Percentiles rank a stretch among this genome's conserved stretches.
phyloP scores from a whole-genome alignment of 2,797 vertebrate genomes.

The Chaetodon trifasciatus region DNA sequence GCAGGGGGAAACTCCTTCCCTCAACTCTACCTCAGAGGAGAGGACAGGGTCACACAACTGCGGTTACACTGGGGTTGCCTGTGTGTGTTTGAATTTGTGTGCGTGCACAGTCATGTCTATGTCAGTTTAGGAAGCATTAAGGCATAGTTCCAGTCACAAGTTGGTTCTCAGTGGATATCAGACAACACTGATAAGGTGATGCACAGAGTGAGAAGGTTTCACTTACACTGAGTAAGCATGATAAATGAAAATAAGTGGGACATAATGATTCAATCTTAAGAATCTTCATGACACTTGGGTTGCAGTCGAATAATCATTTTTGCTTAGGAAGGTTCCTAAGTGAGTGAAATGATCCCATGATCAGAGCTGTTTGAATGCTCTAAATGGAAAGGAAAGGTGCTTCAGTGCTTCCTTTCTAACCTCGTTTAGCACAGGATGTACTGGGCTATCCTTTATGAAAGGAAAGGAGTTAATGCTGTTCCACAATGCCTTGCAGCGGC shows the following conservation, averaged over 20 bases:
- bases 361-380: no score
- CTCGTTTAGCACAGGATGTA: no score
- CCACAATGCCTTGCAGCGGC: no score
- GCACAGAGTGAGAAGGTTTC: conserved; percentile 18
- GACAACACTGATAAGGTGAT: conserved; percentile 30
- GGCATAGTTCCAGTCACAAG: conserved; percentile 26
- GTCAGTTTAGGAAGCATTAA: conserved; percentile 5
- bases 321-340: no score
- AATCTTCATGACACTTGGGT: not conserved
- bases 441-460: no score
- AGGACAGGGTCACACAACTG: conserved; percentile 71
- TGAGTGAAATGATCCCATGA: no score
- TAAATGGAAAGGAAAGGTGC: no score
- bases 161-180: conserved; percentile 30
- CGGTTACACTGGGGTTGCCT: conserved; percentile 36
- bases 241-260: conserved; percentile 20
- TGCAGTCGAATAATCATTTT: no score
- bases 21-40: conserved; percentile 66
- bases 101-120: not conserved
- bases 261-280: not conserved
- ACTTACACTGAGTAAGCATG: conserved; percentile 19
- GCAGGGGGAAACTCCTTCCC: conserved; percentile 67
- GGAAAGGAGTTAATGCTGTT: no score
- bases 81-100: conserved; percentile 27
- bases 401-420: no score